phyloP scores from a whole-genome alignment of 2,888 invertebrate species.

The Polymixis flavicincta region DNA sequence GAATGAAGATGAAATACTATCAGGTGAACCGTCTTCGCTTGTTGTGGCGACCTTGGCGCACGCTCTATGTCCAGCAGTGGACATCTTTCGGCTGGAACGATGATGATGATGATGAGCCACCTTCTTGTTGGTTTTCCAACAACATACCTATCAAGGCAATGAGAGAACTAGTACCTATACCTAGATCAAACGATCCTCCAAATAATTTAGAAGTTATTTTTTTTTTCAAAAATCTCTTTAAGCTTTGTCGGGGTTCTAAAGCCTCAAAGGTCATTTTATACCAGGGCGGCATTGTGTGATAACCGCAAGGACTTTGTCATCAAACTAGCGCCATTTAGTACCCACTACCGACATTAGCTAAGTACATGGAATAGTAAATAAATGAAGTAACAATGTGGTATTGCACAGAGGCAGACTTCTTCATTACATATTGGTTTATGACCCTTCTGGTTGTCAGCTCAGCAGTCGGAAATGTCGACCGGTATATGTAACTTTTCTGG shows the following conservation, averaged over 20 bases:
- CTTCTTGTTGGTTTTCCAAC: too few species aligned
- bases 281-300: constrained; percentile 23
- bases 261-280: constrained; percentile 15
- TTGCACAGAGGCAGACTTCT: background rate
- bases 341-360: constrained; percentile 42
- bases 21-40: background rate
- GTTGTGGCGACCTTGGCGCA: background rate
- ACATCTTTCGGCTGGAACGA: background rate
- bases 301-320: constrained; percentile 52
- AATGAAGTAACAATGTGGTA: constrained; percentile 19
- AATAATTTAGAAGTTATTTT: too few species aligned
- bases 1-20: too few species aligned
- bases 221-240: background rate
- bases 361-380: constrained; percentile 35
- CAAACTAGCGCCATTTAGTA: constrained; percentile 53
- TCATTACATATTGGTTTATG: background rate
- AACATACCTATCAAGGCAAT: background rate
- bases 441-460: background rate
- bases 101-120: background rate
- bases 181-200: too few species aligned
- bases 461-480: background rate
- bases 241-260: background rate
- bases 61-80: background rate
- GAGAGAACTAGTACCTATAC: background rate
- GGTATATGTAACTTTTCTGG: background rate